Percentiles rank a stretch among this genome's conserved stretches.
These are phyloP conservation scores for Iphiclides podalirius DNA, from an alignment of 2,888 invertebrate genomes.

Conservation along the genomic window DNA sequence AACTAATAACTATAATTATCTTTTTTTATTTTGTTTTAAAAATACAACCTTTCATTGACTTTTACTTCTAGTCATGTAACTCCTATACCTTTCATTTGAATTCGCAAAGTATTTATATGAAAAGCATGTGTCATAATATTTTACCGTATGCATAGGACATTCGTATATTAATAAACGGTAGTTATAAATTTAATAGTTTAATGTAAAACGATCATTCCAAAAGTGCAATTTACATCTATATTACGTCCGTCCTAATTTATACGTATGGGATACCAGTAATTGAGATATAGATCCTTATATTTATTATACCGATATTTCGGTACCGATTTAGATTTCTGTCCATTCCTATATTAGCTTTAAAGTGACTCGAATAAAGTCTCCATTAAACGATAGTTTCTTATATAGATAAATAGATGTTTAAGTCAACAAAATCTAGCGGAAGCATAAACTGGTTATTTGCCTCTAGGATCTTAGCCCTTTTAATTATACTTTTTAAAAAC, in stretches of 20 bases:
- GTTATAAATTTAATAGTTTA: background rate
- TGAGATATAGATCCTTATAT: constrained; percentile 12
- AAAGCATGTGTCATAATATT: background rate
- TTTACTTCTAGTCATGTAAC: constrained; percentile 18
- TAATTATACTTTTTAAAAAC: too few species aligned
- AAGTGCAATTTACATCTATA: constrained; percentile 37
- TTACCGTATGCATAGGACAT: background rate
- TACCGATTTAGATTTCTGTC: background rate
- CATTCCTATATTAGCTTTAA: constrained; percentile 19
- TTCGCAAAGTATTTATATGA: background rate
- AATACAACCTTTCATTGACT: too few species aligned
- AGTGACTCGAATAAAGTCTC: background rate
- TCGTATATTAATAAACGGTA: background rate
- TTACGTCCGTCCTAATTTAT: constrained; percentile 31
- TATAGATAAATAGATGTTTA: background rate
- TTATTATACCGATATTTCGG: too few species aligned
- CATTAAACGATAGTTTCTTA: background rate
- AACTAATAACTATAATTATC: background rate
- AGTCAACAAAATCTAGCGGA: background rate
- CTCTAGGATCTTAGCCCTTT: too few species aligned
- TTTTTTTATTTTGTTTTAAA: too few species aligned
- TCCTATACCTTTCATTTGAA: constrained; percentile 1
- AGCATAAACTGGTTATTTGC: too few species aligned
- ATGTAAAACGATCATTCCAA: constrained; percentile 31
- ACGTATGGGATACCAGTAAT: constrained; percentile 3